phyloP scores from a whole-genome alignment of 2,888 invertebrate genomes.

The Gisinianus flammeolus region DNA sequence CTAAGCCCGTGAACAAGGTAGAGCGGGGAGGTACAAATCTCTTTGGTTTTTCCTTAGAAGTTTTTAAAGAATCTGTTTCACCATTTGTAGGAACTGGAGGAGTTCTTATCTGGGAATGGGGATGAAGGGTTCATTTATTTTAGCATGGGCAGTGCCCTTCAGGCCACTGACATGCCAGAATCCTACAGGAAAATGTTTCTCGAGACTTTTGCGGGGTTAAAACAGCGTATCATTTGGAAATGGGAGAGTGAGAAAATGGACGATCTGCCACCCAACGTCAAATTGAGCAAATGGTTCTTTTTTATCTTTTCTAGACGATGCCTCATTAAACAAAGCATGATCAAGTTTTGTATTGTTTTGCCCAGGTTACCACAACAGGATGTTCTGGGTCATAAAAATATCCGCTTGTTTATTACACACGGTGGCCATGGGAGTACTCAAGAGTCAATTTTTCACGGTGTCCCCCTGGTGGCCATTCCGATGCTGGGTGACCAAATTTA shows the following conservation, averaged over 20 bases:
- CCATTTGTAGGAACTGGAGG: neutral
- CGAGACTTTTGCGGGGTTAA: slow-evolving; percentile 4
- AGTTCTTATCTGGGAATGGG: neutral
- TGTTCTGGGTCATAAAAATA: slow-evolving; percentile 53
- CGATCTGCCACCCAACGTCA: slow-evolving; percentile 11
- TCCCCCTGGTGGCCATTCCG: no score
- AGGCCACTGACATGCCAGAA: neutral
- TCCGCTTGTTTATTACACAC: neutral
- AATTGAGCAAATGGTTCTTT: slow-evolving; percentile 62
- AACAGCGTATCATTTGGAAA: slow-evolving; percentile 19
- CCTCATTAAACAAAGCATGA: no score
- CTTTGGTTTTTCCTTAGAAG: neutral
- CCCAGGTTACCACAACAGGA: no score
- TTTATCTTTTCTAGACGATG: no score
- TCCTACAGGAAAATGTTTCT: neutral
- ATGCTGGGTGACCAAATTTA: no score
- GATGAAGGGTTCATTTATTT: slow-evolving; percentile 20
- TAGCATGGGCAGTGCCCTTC: slow-evolving; percentile 8
- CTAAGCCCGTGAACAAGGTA: slow-evolving; percentile 69
- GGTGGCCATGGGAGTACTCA: no score
- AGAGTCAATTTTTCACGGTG: no score
- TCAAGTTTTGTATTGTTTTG: no score
- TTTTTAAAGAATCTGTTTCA: neutral
- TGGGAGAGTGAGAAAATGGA: slow-evolving; percentile 17
- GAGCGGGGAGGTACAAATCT: neutral